These are phyloP conservation scores for Orthosia gothica DNA, from an alignment of 2,888 invertebrate genomes.

Conservation along the genomic window DNA sequence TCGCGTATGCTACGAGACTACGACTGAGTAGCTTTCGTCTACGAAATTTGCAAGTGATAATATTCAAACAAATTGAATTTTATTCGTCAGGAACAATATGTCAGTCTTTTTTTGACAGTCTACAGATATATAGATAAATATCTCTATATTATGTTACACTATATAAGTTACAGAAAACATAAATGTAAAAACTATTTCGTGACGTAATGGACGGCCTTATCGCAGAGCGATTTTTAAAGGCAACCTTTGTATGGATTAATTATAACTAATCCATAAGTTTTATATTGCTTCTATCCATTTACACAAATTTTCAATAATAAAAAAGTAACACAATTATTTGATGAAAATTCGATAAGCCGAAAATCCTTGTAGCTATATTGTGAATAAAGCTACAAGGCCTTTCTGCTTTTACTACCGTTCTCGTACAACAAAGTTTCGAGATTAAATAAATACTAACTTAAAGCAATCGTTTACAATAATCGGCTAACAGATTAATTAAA, in stretches of 20 bases:
- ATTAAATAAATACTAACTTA: slow-evolving; percentile 17
- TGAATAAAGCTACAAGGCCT: not conserved
- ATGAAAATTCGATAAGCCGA: not conserved
- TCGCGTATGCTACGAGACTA: not conserved
- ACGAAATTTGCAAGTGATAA: not conserved
- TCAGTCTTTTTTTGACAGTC: no score
- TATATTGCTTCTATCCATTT: not conserved
- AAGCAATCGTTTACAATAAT: slow-evolving; percentile 14
- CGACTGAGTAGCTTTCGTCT: slow-evolving; percentile 3
- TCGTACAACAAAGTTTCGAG: slow-evolving; percentile 13
- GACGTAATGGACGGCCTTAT: no score
- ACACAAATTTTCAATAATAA: not conserved
- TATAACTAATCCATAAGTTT: no score
- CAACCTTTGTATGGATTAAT: no score
- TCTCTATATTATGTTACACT: no score
- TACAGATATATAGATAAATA: no score
- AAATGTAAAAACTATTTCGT: no score
- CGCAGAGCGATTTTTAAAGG: no score
- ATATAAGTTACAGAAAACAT: no score
- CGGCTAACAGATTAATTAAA: slow-evolving; percentile 21
- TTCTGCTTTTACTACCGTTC: not conserved
- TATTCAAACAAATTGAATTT: not conserved
- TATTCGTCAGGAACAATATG: not conserved
- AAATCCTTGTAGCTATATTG: not conserved
- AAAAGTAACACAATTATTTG: not conserved